Percentiles rank a stretch among this genome's conserved stretches.
phyloP scores from a whole-genome alignment of 2,113 vertebrate genomes.

The Bostrychus sinensis region DNA sequence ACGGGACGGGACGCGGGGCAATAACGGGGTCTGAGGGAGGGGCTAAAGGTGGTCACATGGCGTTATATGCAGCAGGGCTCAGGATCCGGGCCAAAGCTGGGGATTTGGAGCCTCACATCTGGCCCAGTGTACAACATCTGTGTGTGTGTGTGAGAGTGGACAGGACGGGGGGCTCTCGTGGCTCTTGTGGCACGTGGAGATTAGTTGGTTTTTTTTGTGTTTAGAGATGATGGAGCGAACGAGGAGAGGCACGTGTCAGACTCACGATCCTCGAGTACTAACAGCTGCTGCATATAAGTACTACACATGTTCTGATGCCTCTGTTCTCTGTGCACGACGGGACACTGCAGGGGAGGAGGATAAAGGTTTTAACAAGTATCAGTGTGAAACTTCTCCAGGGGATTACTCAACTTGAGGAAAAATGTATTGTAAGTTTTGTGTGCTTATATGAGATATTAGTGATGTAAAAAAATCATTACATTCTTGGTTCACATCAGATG shows the following conservation, averaged over 20 bases:
- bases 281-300: background rate
- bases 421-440: too few species aligned
- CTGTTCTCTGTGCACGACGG: too few species aligned
- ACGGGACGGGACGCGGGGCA: background rate
- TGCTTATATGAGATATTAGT: too few species aligned
- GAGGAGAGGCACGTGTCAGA: background rate
- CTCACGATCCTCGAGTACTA: too few species aligned
- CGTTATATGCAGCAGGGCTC: constrained; percentile 48
- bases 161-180: constrained; percentile 26
- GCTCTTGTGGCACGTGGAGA: constrained; percentile 27
- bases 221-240: background rate
- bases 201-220: background rate
- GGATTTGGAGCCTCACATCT: constrained; percentile 76
- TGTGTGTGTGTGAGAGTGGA: constrained; percentile 11
- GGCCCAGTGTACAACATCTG: constrained; percentile 72
- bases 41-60: constrained; percentile 67
- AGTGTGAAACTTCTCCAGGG: too few species aligned
- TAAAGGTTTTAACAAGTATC: too few species aligned
- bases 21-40: constrained; percentile 19
- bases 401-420: too few species aligned
- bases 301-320: too few species aligned
- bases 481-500: too few species aligned
- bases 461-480: too few species aligned
- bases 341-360: too few species aligned
- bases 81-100: constrained; percentile 58